These are phyloP conservation scores for Oxystoma pomonae DNA, from an alignment of 2,888 invertebrate species.

Conservation along the genomic window DNA sequence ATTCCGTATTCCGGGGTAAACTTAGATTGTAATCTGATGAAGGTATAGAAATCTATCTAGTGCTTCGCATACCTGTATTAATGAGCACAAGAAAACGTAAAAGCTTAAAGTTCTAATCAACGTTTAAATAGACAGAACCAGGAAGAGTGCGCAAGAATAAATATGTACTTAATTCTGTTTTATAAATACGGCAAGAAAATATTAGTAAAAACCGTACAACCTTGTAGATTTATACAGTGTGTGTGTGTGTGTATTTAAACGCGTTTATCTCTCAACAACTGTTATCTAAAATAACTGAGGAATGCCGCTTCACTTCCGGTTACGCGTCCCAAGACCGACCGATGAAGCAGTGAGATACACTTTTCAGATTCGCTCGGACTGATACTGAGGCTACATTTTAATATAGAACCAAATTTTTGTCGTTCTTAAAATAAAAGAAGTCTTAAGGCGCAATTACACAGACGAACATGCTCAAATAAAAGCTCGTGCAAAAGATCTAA, in stretches of 20 bases:
- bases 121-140: neutral
- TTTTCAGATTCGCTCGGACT: neutral
- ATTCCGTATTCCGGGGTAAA: neutral
- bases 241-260: neutral
- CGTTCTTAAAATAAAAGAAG: too few relatives aligned
- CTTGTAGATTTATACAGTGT: too few relatives aligned
- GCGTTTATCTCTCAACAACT: conserved; percentile 14
- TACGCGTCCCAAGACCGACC: neutral
- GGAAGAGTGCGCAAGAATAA: neutral
- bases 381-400: too few relatives aligned
- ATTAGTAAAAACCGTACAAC: too few relatives aligned
- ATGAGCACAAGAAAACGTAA: neutral
- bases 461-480: too few relatives aligned
- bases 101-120: neutral
- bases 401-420: too few relatives aligned
- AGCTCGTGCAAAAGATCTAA: too few relatives aligned
- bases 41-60: neutral
- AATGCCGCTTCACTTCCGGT: conserved; percentile 2
- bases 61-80: neutral
- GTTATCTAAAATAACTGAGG: conserved; percentile 1
- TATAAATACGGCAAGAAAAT: neutral
- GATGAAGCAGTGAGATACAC: neutral
- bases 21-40: neutral
- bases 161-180: neutral
- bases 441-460: too few relatives aligned